Evolutionary conservation across 2,888 invertebrate species (phyloP).

Genomic region (Scrobipalpa costella): DNA sequence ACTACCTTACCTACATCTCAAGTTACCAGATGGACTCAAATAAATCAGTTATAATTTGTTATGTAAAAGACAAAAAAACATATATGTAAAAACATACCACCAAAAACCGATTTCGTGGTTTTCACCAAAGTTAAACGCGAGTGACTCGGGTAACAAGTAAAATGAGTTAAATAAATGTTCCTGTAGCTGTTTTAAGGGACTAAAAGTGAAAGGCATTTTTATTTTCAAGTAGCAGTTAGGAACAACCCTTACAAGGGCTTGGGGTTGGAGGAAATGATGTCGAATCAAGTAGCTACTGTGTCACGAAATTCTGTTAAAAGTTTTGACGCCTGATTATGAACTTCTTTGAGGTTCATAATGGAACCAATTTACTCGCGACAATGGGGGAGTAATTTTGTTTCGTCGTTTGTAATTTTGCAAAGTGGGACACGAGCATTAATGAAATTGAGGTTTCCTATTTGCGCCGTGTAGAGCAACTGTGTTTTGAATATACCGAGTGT

Average conservation of each 20-base stretch:
- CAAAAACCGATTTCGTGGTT: too few species aligned
- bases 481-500: neutral
- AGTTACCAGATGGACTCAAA: too few species aligned
- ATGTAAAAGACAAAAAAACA: too few species aligned
- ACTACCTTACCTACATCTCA: too few species aligned
- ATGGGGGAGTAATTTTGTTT: conserved; percentile 26
- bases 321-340: conserved; percentile 37
- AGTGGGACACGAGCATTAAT: conserved; percentile 5
- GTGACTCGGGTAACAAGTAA: too few species aligned
- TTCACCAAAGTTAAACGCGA: too few species aligned
- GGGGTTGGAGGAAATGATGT: conserved; percentile 21
- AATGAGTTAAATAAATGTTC: too few species aligned
- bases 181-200: too few species aligned
- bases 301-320: conserved; percentile 46
- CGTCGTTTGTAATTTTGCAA: conserved; percentile 17
- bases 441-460: conserved; percentile 17
- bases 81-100: too few species aligned
- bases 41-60: too few species aligned
- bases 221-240: neutral
- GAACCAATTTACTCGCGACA: conserved; percentile 30
- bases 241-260: neutral
- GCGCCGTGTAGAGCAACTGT: neutral
- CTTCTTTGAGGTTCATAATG: conserved; percentile 31
- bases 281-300: conserved; percentile 37
- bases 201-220: neutral